Conservation (phyloP, 2,113 vertebrate species). For the Ceyx cyanopectus region DNA sequence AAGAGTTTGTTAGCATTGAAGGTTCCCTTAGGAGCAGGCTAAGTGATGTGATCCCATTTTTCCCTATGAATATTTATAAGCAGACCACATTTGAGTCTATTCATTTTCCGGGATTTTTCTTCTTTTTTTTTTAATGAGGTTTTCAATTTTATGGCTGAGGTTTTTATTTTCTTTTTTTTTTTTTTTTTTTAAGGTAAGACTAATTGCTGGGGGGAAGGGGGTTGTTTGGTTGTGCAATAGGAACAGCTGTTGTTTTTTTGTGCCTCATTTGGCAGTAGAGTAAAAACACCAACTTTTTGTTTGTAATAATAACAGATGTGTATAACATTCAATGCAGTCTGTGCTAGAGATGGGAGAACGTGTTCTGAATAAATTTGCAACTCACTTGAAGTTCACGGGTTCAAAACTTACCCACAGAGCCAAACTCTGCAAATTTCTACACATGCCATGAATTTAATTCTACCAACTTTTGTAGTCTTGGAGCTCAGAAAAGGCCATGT, state of each 20-base stretch:
- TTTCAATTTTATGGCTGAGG: constrained; percentile 79
- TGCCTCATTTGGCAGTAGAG: constrained; percentile 75
- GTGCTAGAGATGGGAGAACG: constrained; percentile 55
- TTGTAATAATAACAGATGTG: constrained; percentile 84
- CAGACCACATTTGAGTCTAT: constrained; percentile 68
- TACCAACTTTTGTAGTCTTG: constrained; percentile 7
- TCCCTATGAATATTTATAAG: constrained; percentile 81
- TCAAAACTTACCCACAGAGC: constrained; percentile 70
- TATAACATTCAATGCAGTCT: constrained; percentile 77
- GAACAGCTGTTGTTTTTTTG: constrained; percentile 81
- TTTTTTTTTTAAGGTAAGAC: constrained; percentile 73
- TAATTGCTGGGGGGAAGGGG: constrained; percentile 60
- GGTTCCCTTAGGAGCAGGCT: constrained; percentile 70
- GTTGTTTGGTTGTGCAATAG: constrained; percentile 80
- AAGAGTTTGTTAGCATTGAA: constrained; percentile 70
- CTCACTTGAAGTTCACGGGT: constrained; percentile 65
- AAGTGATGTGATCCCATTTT: constrained; percentile 77
- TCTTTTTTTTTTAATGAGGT: constrained; percentile 70
- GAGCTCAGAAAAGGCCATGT: not conserved
- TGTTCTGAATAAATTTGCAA: constrained; percentile 69
- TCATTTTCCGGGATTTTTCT: constrained; percentile 51
- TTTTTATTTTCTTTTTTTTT: constrained; percentile 32
- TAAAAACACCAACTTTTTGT: constrained; percentile 79
- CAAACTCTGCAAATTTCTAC: constrained; percentile 32
- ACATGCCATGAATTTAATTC: constrained; percentile 28